Evolutionary conservation across 2,797 vertebrate species (phyloP), one percentile per base, ranked within the genome.

Genomic region (Enteromius radiatus): DNA sequence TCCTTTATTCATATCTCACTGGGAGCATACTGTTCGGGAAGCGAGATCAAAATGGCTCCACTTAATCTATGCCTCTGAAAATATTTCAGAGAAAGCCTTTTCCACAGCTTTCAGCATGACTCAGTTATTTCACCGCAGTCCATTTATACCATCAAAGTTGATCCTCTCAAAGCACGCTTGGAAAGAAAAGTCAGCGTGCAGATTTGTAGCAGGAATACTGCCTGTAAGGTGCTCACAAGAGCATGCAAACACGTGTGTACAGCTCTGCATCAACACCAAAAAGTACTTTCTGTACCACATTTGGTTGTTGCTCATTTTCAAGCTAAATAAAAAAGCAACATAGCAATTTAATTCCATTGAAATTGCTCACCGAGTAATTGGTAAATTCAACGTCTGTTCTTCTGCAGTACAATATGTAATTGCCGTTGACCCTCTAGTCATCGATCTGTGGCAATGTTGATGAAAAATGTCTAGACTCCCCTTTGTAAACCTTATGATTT

Each of bases 121-220:
- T 80, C 77, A 79, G 54, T 82, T 82, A 79, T 80, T 84, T 85
- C 70, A 76, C 69, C 41, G 47, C 49, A 43, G 67, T 69, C 80
- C 84, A 80, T 83, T 85, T 85, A 83, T 64, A 61, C 71, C 71
- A 82, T 84, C 81, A 87, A 85, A 81, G 81, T 45, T 67, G 59
- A 79, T 85, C 77, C 74, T 61, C 67, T 76, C 56, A 79, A 80
- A 69, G 80, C 61, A 79, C 49, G 26, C n/a, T 28, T 52, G 63
- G 49, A 64, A 81, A 23, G 73, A 76, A 81, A 82, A 68, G 31
- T 54, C 71, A 31, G 26, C 8, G 43, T 68, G 36, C 61, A 77
- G 28, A 69, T 75, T 82, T 80, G 81, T 41, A 14, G 54, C 43
- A 75, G 52, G 64, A 63, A 41, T 43, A 59, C 38, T 73, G 49